Percentiles rank a stretch among this genome's conserved stretches.
phyloP scores from a whole-genome alignment of 2,113 vertebrate species.

The Azemiops feae region DNA sequence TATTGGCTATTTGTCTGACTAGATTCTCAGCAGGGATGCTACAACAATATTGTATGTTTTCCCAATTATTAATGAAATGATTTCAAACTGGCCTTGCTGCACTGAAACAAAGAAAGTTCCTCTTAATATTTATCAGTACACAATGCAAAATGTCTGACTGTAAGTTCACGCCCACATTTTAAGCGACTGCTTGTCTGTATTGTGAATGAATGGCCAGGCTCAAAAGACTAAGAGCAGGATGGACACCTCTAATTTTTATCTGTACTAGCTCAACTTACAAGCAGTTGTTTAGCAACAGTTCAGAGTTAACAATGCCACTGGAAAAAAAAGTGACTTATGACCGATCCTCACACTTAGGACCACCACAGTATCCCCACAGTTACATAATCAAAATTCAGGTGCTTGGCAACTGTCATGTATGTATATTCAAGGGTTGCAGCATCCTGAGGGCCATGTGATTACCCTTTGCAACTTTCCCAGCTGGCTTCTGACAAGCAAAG shows the following conservation, averaged over 20 bases:
- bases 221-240: background rate
- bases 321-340: background rate
- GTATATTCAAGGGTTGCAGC: background rate
- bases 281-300: background rate
- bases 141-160: slow-evolving; percentile 45
- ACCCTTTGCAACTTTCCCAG: background rate
- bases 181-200: slow-evolving; percentile 61
- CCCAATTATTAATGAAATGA: background rate
- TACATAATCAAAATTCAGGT: background rate
- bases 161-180: slow-evolving; percentile 4
- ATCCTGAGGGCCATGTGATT: background rate
- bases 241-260: background rate
- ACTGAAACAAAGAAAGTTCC: slow-evolving; percentile 33
- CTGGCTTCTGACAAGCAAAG: background rate
- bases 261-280: background rate
- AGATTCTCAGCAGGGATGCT: background rate
- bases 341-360: background rate
- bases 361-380: background rate
- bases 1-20: background rate
- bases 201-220: slow-evolving; percentile 46
- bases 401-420: background rate
- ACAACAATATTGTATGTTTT: background rate
- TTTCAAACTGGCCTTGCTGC: slow-evolving; percentile 37
- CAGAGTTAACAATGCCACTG: background rate
- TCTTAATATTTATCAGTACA: slow-evolving; percentile 60